Conservation (phyloP, 2,113 vertebrate genomes). For the Heterochromis multidens region DNA sequence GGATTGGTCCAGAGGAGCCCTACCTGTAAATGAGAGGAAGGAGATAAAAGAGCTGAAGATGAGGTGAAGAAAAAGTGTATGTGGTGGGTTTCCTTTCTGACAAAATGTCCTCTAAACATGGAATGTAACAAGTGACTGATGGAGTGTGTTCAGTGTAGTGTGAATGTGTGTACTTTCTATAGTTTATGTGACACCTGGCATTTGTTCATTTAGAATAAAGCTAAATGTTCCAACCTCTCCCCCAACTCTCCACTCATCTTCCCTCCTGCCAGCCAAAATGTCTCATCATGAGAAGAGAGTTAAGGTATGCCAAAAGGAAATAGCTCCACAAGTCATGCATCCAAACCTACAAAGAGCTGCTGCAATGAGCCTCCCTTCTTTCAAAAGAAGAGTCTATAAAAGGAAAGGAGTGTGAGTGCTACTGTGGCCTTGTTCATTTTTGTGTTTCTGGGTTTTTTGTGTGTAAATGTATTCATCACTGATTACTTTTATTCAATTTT, state of each 20-base stretch:
- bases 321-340: conserved; percentile 25
- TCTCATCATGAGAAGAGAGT: conserved; percentile 48
- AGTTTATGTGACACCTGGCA: conserved; percentile 6
- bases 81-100: conserved; percentile 18
- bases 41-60: background rate
- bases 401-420: background rate
- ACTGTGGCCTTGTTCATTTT: background rate
- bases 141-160: background rate
- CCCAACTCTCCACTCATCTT: conserved; percentile 13
- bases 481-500: background rate
- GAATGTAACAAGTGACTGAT: conserved; percentile 17
- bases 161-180: background rate
- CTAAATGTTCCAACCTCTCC: conserved; percentile 25
- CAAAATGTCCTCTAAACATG: conserved; percentile 17
- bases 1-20: rapidly evolving
- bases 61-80: background rate
- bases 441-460: background rate
- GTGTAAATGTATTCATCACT: background rate
- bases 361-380: background rate
- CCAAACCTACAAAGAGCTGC: conserved; percentile 26
- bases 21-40: conserved; percentile 5
- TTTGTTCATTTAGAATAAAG: background rate
- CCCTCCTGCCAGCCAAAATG: conserved; percentile 14
- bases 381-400: background rate
- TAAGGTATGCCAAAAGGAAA: conserved; percentile 58